Conservation (phyloP, 2,113 vertebrate species). For the Tyrannus savana region DNA sequence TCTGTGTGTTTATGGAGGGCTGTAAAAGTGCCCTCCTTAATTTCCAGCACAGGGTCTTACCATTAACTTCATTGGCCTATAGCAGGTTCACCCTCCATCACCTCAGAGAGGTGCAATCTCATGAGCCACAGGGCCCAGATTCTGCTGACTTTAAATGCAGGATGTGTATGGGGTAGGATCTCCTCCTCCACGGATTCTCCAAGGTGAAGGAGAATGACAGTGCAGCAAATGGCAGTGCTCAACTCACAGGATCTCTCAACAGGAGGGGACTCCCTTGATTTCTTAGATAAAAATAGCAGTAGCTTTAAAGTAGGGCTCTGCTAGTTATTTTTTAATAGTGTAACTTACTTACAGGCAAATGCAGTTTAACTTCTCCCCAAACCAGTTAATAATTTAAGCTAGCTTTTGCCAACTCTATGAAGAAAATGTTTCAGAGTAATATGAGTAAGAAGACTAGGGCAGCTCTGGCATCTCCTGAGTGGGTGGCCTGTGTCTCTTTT, state of each 20-base stretch:
- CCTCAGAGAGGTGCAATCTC: not conserved
- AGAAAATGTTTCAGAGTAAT: not conserved
- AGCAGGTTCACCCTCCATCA: not conserved
- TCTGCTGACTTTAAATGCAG: not conserved
- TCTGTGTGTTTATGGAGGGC: not conserved
- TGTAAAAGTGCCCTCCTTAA: not conserved
- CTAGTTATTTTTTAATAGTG: conserved; percentile 36
- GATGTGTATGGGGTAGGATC: too few species aligned
- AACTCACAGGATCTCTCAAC: not conserved
- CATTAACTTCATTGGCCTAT: accelerated
- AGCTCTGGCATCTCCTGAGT: not conserved
- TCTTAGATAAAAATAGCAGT: not conserved
- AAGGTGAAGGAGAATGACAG: not conserved
- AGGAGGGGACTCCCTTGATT: not conserved
- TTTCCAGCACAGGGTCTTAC: not conserved
- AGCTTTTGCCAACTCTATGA: not conserved
- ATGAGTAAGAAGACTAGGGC: not conserved
- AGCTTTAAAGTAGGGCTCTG: not conserved
- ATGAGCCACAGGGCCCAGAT: not conserved
- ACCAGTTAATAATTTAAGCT: conserved; percentile 42
- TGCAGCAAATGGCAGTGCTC: not conserved
- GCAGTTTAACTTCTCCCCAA: conserved; percentile 9
- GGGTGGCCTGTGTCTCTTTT: not conserved
- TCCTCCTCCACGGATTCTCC: not conserved
- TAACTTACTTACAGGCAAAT: conserved; percentile 5